These are phyloP conservation scores for Eucidaris tribuloides DNA, from an alignment of 35 echinoderm and acorn worm genomes.

Conservation along the genomic window DNA sequence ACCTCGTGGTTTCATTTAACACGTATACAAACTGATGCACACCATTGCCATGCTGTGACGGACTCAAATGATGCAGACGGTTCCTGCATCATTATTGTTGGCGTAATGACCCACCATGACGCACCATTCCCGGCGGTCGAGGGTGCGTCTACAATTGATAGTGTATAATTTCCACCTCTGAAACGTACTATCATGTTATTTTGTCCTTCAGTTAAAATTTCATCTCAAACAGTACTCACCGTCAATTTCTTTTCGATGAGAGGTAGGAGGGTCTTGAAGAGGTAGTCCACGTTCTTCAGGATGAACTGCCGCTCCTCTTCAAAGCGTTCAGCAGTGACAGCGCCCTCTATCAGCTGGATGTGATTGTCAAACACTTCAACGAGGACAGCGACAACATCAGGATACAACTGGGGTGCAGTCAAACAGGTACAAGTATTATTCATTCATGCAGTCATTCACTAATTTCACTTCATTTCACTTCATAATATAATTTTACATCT, in stretches of 20 bases:
- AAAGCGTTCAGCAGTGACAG: conserved; percentile 74
- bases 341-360: conserved; percentile 68
- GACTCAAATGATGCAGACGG: too few relatives aligned
- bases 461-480: background rate
- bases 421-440: too few relatives aligned
- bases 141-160: too few relatives aligned
- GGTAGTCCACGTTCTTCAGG: conserved; percentile 84
- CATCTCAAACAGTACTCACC: too few relatives aligned
- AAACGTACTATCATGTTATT: too few relatives aligned
- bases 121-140: too few relatives aligned
- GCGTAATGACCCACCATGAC: background rate
- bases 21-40: too few relatives aligned
- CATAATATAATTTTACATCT: background rate
- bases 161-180: background rate
- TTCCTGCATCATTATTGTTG: too few relatives aligned
- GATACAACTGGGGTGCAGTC: conserved; percentile 74
- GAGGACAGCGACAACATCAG: conserved; percentile 58
- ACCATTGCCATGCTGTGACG: too few relatives aligned
- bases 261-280: conserved; percentile 78
- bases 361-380: conserved; percentile 80
- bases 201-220: too few relatives aligned
- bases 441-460: too few relatives aligned
- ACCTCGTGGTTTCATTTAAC: too few relatives aligned
- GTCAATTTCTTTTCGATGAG: conserved; percentile 79
- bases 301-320: conserved; percentile 82